Percentiles rank a stretch among this genome's conserved stretches.
Evolutionary conservation across 2,888 invertebrate genomes (phyloP).

Genomic region (Clostera curtula): DNA sequence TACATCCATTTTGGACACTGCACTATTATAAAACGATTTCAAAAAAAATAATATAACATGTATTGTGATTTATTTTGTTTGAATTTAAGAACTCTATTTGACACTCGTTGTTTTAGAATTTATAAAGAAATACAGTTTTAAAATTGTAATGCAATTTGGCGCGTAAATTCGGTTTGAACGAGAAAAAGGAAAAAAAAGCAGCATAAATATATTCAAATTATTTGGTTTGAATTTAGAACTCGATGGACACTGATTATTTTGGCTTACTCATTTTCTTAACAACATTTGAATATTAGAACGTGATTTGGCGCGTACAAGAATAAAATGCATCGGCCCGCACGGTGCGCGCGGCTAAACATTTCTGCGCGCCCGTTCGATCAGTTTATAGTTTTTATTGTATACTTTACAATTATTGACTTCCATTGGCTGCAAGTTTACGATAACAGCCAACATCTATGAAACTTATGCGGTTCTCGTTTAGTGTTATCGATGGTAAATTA

Average conservation of each 20-base stretch:
- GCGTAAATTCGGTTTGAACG: too few relatives aligned
- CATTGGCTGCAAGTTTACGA: conserved; percentile 18
- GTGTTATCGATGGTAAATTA: too few relatives aligned
- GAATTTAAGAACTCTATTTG: conserved; percentile 4
- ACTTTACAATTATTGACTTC: conserved; percentile 35
- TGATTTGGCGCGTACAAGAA: too few relatives aligned
- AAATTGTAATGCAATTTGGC: too few relatives aligned
- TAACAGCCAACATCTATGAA: conserved; percentile 17
- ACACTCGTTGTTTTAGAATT: background rate
- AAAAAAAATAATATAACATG: conserved; percentile 5
- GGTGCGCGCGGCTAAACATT: conserved; percentile 16
- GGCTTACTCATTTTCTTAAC: too few relatives aligned
- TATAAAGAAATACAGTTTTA: too few relatives aligned
- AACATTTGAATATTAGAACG: too few relatives aligned
- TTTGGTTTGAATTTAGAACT: too few relatives aligned
- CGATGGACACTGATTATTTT: too few relatives aligned
- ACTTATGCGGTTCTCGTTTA: too few relatives aligned
- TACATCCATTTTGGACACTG: conserved; percentile 46
- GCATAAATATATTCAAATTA: too few relatives aligned
- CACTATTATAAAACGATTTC: conserved; percentile 10
- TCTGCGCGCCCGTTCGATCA: conserved; percentile 37
- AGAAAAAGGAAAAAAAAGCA: too few relatives aligned
- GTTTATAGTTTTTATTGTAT: conserved; percentile 54
- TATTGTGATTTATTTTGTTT: conserved; percentile 7
- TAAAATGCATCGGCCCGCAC: conserved; percentile 17